Base-by-base conservation (phyloP, 2,888 invertebrate genomes). In the Pelosia muscerda region DNA sequence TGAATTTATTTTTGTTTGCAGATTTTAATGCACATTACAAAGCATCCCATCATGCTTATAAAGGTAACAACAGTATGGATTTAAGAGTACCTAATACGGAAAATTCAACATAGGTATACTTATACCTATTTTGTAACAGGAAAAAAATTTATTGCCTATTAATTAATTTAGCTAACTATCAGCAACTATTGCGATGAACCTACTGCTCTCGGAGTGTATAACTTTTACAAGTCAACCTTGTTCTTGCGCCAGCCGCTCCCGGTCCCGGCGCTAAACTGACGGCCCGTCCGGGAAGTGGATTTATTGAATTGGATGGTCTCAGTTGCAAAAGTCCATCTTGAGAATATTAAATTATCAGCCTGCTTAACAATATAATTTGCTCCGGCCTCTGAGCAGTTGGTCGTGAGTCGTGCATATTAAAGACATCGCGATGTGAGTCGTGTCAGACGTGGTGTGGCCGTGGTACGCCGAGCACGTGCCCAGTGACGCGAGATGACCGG, bases 401-500 rank as follows among this genome's bases (percentile, higher is more conserved):
- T n/a, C 55, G 38, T 38, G 54, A 0, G 56, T 19, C 56, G 8
- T 19, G 26, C 63, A 55, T 34, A 63, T 49, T 55, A 55, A 54
- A 28, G 54, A 22, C n/a, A 23, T 6, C 38, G 54, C 34, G 55
- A 9, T 23, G 34, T 31, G 19, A 19, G 31, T 3, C n/a, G 53
- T 25, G 11, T n/a, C 64, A 68, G 64, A 68, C 62, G 69, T 62
- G 22, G 34, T 25, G 54, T 34, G 62, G 8, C 26, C 23, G 60
- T 42, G 61, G n/a, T 53, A 54, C 61, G 25, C 31, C 23, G 13
- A 25, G n/a, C 65, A 34, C 61, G 69, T 23, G 5, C 38, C 28
- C 10, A n/a, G 8, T 28, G 49, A 25, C n/a, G 59, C 63, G 49
- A 66, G 54, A 75, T 74, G 78, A 66, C 73, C 49, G 69, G 68